Conservation (phyloP, 2,113 vertebrate species). For the Ciconia maguari region DNA sequence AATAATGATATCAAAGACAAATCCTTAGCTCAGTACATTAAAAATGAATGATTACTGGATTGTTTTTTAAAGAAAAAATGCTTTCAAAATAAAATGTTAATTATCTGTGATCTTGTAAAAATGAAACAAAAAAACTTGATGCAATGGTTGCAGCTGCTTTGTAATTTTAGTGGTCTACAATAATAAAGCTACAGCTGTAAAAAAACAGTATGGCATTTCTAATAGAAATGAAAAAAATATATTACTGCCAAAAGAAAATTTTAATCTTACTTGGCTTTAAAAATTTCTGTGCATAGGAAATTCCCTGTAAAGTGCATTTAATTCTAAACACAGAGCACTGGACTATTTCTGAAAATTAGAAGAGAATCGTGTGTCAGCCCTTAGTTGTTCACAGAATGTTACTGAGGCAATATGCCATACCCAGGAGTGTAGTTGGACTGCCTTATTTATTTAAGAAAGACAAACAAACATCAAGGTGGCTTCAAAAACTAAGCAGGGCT, state of each 20-base stretch:
- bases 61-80: not conserved
- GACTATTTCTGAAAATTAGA: not conserved
- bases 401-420: not conserved
- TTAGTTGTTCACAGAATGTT: not conserved
- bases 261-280: not conserved
- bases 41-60: constrained; percentile 41
- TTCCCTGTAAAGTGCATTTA: not conserved
- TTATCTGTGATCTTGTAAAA: constrained; percentile 45
- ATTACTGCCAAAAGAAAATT: not conserved
- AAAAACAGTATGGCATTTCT: not conserved
- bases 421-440: not conserved
- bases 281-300: not conserved
- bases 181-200: not conserved
- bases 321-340: not conserved
- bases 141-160: not conserved
- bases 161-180: not conserved
- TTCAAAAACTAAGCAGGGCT: not conserved
- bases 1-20: constrained; percentile 43
- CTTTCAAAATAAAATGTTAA: constrained; percentile 35
- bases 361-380: not conserved
- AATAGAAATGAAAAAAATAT: not conserved
- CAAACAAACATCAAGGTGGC: not conserved
- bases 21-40: constrained; percentile 23
- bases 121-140: constrained; percentile 3
- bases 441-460: not conserved